These are phyloP conservation scores for Pristiophorus japonicus DNA, from an alignment of 2,113 vertebrate genomes.

Conservation along the genomic window DNA sequence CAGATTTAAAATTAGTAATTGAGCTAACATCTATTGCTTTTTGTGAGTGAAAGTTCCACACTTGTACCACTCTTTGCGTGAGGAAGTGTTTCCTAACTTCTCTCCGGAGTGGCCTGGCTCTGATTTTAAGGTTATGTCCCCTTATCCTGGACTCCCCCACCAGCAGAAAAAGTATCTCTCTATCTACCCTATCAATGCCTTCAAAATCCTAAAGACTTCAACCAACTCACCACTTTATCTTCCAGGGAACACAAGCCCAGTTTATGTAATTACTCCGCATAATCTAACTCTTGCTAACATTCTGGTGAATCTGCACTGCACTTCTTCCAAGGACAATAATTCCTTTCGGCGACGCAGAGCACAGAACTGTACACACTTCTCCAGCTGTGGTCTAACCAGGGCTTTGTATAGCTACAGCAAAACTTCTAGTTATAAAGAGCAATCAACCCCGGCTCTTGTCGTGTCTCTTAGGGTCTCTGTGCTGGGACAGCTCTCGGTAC, in stretches of 20 bases:
- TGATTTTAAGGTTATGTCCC: neutral
- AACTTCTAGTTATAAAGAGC: neutral
- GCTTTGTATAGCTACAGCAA: neutral
- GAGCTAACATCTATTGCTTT: neutral
- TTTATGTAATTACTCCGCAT: too few species aligned
- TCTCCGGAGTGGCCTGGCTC: neutral
- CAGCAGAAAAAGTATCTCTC: neutral
- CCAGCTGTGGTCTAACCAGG: too few species aligned
- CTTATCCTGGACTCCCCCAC: neutral
- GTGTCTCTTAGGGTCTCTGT: neutral
- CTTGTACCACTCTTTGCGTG: neutral
- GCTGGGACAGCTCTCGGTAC: too few species aligned
- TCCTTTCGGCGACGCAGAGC: too few species aligned
- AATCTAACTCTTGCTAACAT: neutral
- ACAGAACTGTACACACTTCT: too few species aligned
- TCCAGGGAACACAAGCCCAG: neutral
- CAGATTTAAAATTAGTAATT: neutral
- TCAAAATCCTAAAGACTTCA: neutral
- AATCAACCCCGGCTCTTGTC: neutral
- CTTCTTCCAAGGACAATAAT: too few species aligned
- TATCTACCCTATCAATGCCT: neutral
- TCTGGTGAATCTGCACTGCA: neutral
- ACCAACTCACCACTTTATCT: neutral
- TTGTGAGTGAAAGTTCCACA: neutral
- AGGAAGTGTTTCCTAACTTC: neutral